Conservation (phyloP, 1,140 invertebrate species). For the Diplogasteroides magnus region DNA sequence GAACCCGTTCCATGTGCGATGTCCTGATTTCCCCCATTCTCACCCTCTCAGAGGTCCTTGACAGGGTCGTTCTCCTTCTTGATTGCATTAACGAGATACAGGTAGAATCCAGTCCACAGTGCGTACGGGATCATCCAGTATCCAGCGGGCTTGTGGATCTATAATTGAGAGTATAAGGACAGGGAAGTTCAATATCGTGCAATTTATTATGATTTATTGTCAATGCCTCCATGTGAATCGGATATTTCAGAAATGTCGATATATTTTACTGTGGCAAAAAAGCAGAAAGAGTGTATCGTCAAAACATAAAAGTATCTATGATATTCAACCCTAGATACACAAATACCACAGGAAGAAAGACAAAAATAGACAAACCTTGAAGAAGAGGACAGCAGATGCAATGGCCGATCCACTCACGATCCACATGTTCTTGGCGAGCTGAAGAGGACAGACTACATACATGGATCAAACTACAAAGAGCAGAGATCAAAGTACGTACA, state of each 20-base stretch:
- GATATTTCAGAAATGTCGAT: background rate
- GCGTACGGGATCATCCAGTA: slow-evolving; percentile 41
- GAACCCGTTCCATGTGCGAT: too few relatives aligned
- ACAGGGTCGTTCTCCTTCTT: slow-evolving; percentile 31
- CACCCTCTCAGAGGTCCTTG: slow-evolving; percentile 20
- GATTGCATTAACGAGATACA: slow-evolving; percentile 31
- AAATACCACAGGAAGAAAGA: too few relatives aligned
- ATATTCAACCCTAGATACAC: too few relatives aligned
- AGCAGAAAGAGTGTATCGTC: too few relatives aligned
- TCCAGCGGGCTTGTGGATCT: slow-evolving; percentile 51
- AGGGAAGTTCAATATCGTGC: background rate
- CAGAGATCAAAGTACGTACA: slow-evolving; percentile 21
- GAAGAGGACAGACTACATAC: slow-evolving; percentile 11
- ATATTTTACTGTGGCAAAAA: slow-evolving; percentile 1
- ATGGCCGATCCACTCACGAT: slow-evolving; percentile 37
- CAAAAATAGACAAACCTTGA: slow-evolving; percentile 30
- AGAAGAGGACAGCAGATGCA: slow-evolving; percentile 45
- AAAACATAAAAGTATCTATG: too few relatives aligned
- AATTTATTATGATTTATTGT: too few relatives aligned
- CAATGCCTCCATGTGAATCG: background rate
- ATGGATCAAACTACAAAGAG: background rate
- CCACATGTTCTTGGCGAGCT: slow-evolving; percentile 40
- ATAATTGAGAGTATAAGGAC: background rate
- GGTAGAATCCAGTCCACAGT: slow-evolving; percentile 45
- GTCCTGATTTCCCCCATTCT: too few relatives aligned